Base-by-base conservation (phyloP, 1,140 invertebrate genomes). In the Habropoda laboriosa region DNA sequence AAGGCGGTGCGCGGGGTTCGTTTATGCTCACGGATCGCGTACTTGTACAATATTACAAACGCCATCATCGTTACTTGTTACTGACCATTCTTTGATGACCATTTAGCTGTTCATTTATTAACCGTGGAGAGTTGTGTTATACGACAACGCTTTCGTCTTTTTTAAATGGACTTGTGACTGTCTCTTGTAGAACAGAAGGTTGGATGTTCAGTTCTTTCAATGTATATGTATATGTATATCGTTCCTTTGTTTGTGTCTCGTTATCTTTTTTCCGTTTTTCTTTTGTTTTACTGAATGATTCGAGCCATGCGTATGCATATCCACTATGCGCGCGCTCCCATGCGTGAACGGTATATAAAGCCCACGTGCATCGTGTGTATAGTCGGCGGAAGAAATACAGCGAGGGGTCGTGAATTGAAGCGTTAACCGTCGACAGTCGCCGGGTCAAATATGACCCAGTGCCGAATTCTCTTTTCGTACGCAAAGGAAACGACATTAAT, bases 151-250 rank as follows among this genome's bases (percentile, higher is more conserved):
- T 89, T 89, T 71, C 61, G 78, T 68, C 49, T 30, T 64, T 70
- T 53, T 80, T 83, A 70, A 86, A 67, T 77, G 81, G 77, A 84
- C 78, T 80, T 82, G 82, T 87, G 80, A 89, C 80, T 87, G 66
- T 89, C 81, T 79, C 49, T 70, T 49, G 87, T 88, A 87, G 88
- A 87, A 79, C 58, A 79, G 66, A 85, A 79, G 66, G 80, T 82
- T 85, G 70, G 70, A 85, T 82, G 84, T 86, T 86, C 71, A 85
- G 63, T 89, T 85, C 35, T 18, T 75, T 79, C 24, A 79, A 47
- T 61, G 60, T 70, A 80, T 42, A 72, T 70, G 35, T 79, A 78
- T 66, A 64, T 53, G 61, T 87, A 72, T 79, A 75, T 82, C 73
- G 61, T 85, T 66, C 42, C 51, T 81, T 84, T 72, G 40, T 66